Percentiles rank a stretch among this genome's conserved stretches.
phyloP scores from a whole-genome alignment of 2,888 invertebrate species.

The Acleris emargana region DNA sequence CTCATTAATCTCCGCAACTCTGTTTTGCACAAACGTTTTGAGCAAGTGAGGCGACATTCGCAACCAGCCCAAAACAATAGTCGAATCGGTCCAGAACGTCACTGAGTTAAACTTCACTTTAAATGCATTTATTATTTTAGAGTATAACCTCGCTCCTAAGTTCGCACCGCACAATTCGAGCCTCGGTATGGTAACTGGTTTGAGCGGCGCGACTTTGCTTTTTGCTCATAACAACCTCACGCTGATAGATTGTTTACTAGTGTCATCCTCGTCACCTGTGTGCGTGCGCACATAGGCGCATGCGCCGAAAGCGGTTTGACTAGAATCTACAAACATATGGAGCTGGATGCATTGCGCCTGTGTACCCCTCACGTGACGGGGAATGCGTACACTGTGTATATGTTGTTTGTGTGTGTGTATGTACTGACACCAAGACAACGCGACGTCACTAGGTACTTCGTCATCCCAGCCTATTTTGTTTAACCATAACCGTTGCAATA shows the following conservation, averaged over 20 bases:
- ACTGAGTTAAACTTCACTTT: constrained; percentile 17
- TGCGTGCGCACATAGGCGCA: constrained; percentile 40
- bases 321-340: constrained; percentile 41
- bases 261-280: constrained; percentile 6
- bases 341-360: constrained; percentile 27
- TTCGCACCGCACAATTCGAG: constrained; percentile 42
- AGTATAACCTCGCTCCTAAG: constrained; percentile 32
- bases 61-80: constrained; percentile 33
- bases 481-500: constrained; percentile 33
- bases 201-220: constrained; percentile 40
- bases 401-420: neutral
- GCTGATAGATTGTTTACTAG: constrained; percentile 38
- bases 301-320: constrained; percentile 38
- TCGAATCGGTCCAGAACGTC: constrained; percentile 38
- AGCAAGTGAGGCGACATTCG: constrained; percentile 28
- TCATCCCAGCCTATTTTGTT: constrained; percentile 14
- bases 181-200: constrained; percentile 38
- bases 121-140: constrained; percentile 24
- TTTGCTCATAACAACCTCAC: constrained; percentile 11
- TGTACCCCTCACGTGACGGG: constrained; percentile 32
- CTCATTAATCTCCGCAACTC: constrained; percentile 40
- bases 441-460: constrained; percentile 5
- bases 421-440: neutral
- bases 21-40: constrained; percentile 39
- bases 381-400: constrained; percentile 28